Percentiles rank a stretch among this genome's conserved stretches.
Evolutionary conservation across 2,113 vertebrate species (phyloP).

Genomic region (Trinectes maculatus): DNA sequence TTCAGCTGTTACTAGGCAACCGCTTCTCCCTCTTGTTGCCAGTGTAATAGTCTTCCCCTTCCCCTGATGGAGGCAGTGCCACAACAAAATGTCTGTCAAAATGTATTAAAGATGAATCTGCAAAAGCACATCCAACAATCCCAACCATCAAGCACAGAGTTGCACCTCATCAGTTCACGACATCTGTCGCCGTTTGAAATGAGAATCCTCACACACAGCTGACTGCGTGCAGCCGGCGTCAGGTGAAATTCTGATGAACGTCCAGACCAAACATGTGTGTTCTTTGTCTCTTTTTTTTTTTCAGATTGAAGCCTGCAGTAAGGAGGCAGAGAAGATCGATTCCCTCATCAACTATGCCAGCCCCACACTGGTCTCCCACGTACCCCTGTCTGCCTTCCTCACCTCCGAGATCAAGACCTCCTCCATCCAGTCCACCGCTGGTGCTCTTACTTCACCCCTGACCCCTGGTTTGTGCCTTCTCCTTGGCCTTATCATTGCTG

Average conservation of each 20-base stretch:
- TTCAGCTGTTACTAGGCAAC: conserved; percentile 40
- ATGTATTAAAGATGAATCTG: neutral
- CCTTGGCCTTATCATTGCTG: conserved; percentile 46
- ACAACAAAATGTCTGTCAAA: conserved; percentile 2
- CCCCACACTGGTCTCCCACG: conserved; percentile 90
- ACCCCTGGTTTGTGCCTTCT: conserved; percentile 60
- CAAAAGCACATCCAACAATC: neutral
- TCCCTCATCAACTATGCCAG: conserved; percentile 96
- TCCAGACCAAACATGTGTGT: neutral
- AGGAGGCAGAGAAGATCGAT: conserved; percentile 97
- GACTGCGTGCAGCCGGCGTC: neutral
- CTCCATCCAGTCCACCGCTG: conserved; percentile 78
- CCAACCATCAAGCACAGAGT: neutral
- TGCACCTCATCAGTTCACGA: too few species aligned
- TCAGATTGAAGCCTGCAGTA: conserved; percentile 97
- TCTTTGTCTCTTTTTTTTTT: conserved; percentile 1
- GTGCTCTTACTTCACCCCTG: conserved; percentile 16
- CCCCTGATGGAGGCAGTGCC: neutral
- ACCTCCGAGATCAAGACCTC: conserved; percentile 88
- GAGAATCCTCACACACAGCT: neutral
- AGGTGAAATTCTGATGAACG: neutral
- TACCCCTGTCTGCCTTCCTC: conserved; percentile 93
- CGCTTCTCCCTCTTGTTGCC: conserved; percentile 8
- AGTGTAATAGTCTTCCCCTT: neutral
- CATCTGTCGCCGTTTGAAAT: neutral